These are phyloP conservation scores for Drosophila gunungcola DNA, from an alignment of 1,140 invertebrate genomes.

Conservation along the genomic window DNA sequence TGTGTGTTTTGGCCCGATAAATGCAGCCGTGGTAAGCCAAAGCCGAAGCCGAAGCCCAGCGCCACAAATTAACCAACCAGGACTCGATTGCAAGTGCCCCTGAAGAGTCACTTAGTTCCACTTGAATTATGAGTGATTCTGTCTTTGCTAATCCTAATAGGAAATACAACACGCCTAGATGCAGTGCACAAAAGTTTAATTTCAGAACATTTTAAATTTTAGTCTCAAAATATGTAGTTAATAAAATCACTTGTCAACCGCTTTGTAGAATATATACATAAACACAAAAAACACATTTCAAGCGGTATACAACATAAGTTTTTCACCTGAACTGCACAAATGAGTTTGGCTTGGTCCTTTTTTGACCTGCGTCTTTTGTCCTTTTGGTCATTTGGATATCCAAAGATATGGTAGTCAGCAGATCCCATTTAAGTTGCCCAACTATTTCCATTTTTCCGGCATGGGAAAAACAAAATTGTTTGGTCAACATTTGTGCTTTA, in stretches of 20 bases:
- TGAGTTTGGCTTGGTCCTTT: background rate
- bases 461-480: constrained; percentile 6
- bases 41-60: constrained; percentile 3
- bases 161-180: background rate
- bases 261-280: too few species aligned
- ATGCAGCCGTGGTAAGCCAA: constrained; percentile 9
- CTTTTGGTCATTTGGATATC: background rate
- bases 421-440: constrained; percentile 22
- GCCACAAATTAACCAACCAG: constrained; percentile 52
- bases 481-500: constrained; percentile 43
- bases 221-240: too few species aligned
- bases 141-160: too few species aligned
- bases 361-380: background rate
- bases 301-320: background rate
- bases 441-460: constrained; percentile 37
- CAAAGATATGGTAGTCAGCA: constrained; percentile 1
- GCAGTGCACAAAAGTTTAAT: background rate
- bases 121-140: constrained; percentile 14
- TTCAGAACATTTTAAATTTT: background rate
- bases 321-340: constrained; percentile 30
- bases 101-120: background rate
- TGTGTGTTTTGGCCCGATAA: constrained; percentile 24
- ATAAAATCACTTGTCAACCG: too few species aligned
- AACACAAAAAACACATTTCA: too few species aligned
- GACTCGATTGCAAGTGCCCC: background rate